A percentile compares a stretch with the other conserved stretches of the same genome.
Evolutionary conservation across 2,797 vertebrate species (phyloP).

Genomic region (Pangasius mekongensis): DNA sequence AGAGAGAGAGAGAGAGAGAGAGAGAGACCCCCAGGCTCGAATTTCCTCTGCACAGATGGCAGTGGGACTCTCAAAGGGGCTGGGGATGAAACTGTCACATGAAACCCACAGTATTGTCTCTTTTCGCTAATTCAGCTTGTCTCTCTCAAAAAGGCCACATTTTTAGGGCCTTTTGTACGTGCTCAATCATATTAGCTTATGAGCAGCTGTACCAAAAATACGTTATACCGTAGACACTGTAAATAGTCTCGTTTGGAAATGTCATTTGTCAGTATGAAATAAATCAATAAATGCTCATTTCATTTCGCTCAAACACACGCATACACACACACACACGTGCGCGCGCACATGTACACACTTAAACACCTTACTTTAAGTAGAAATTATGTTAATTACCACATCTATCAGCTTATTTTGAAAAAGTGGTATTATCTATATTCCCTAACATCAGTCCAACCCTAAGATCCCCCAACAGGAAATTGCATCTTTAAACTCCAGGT

Average conservation of each 20-base stretch:
- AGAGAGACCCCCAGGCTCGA: conserved; percentile 62
- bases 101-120: conserved; percentile 55
- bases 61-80: conserved; percentile 72
- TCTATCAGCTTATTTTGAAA: conserved; percentile 4
- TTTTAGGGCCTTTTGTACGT: conserved; percentile 37
- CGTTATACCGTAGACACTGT: neutral
- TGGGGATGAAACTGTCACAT: conserved; percentile 65
- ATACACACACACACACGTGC: neutral
- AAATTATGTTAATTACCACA: conserved; percentile 8
- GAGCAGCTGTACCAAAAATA: conserved; percentile 13
- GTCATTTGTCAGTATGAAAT: neutral
- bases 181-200: conserved; percentile 26
- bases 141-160: conserved; percentile 19
- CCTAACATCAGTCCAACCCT: conserved; percentile 52
- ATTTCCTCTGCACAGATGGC: conserved; percentile 79
- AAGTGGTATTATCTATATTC: conserved; percentile 44
- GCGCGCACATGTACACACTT: neutral
- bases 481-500: conserved; percentile 59
- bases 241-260: neutral
- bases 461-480: conserved; percentile 60
- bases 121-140: conserved; percentile 65
- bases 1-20: conserved; percentile 26
- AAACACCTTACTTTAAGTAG: neutral
- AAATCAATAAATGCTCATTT: neutral
- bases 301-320: neutral